These are phyloP conservation scores for Alaudala cheleensis DNA, from an alignment of 2,113 vertebrate genomes.

Conservation along the genomic window DNA sequence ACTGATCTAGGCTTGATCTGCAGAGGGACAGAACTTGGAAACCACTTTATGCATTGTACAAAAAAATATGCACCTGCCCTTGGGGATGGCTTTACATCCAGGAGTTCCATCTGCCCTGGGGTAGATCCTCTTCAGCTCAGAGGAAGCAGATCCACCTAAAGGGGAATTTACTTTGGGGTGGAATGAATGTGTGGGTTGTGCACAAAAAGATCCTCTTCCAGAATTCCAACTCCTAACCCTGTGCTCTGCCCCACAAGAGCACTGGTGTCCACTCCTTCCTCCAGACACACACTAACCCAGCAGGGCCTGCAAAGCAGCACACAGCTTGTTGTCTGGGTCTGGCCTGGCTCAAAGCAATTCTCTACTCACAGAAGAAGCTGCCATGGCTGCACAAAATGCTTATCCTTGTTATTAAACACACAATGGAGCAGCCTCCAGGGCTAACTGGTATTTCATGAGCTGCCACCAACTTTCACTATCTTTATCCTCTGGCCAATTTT, in stretches of 20 bases:
- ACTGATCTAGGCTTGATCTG: background rate
- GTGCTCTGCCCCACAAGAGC: background rate
- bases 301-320: background rate
- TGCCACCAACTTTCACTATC: background rate
- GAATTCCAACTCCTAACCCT: background rate
- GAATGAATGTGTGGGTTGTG: fast-evolving
- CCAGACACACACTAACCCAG: background rate
- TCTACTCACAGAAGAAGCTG: background rate
- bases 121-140: background rate
- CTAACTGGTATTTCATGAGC: background rate
- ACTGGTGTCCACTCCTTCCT: background rate
- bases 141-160: background rate
- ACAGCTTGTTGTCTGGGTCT: too few relatives aligned
- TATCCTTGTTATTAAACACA: background rate
- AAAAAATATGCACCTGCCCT: background rate
- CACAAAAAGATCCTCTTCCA: background rate
- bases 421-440: background rate
- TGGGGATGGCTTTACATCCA: background rate
- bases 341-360: background rate
- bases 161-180: background rate
- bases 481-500: background rate
- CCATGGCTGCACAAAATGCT: fast-evolving
- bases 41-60: background rate
- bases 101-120: background rate
- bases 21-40: background rate